Evolutionary conservation across 2,113 vertebrate species (phyloP).

Genomic region (Hylia prasina): DNA sequence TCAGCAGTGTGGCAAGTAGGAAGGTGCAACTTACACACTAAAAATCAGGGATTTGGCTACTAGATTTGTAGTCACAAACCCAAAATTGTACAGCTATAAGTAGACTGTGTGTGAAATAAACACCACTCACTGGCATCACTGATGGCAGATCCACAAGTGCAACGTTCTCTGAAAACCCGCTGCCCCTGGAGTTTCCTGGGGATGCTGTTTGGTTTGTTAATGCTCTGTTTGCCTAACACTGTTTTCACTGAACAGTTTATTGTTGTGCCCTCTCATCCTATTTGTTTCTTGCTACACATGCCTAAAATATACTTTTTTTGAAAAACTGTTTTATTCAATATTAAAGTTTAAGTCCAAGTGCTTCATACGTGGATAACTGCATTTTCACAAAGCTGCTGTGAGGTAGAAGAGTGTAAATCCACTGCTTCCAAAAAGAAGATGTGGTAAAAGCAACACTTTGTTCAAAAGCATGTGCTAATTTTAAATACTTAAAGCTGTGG

Average conservation of each 20-base stretch:
- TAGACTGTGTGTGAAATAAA: not conserved
- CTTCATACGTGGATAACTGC: not conserved
- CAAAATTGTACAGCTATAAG: not conserved
- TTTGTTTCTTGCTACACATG: not conserved
- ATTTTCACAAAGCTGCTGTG: not conserved
- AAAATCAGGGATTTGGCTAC: not conserved
- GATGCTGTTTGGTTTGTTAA: not conserved
- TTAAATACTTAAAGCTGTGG: not conserved
- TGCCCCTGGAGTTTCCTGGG: not conserved
- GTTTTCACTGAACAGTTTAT: not conserved
- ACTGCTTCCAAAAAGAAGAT: not conserved
- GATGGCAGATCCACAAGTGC: not conserved
- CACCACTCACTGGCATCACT: not conserved
- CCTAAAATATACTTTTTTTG: not conserved
- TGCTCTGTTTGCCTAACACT: not conserved
- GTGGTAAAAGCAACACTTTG: not conserved
- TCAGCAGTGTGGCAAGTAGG: not conserved
- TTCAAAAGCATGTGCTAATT: not conserved
- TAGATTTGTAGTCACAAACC: not conserved
- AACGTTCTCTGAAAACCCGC: rapidly evolving
- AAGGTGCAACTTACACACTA: not conserved
- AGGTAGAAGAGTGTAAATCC: not conserved
- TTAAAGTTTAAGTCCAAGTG: not conserved
- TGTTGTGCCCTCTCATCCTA: not conserved
- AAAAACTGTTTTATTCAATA: not conserved